Base-by-base conservation (phyloP, 1,140 invertebrate species). In the Pachypeltis micranthus region DNA sequence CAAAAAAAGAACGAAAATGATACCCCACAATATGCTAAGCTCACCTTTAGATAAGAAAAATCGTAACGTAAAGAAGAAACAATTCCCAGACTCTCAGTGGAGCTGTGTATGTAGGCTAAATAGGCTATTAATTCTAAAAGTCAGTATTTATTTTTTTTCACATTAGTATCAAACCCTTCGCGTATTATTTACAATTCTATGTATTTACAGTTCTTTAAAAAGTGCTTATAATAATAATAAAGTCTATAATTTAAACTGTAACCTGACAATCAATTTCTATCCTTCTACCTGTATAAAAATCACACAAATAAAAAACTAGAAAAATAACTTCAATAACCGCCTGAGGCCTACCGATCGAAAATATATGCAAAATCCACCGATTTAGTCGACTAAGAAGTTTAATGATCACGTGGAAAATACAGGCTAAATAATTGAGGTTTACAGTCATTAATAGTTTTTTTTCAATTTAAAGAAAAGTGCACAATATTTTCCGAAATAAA, bases 241-340 rank as follows among this genome's bases (percentile, higher is more conserved):
- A 62, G 61, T 62, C 61, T 62, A 62, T 62, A 19, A 55, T 56
- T 25, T 56, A 23, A 54, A 54, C 19, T 62, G 29, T 59, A 58
- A 57, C 25, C 47, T 57, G 56, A 63, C 44, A 66, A 56, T 55
- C 44, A 61, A 63, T 16, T 57, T 59, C 39, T 4, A 26, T 57
- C 16, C 31, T 39, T 39, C 16, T 39, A 39, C 16, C 16, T 16
- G 16, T 39, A 7, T 39, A 39, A 39, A 39, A 39, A 39, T 39
- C 31, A 7, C 16, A 39, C 31, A 7, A 39, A 39, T 39, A 16
- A 39, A 7, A 16, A 7, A 39, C 31, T 39, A 39, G 31, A 39
- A 39, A 39, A 39, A 39, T 39, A 39, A 39, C 7, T 39, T 16
- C 31, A 39, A 39, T 7, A 39, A 39, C 16, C 31, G 31, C 7